Percentiles rank a stretch among this genome's conserved stretches.
Conservation (phyloP, 2,888 invertebrate species). For the Dynastes tityus region DNA sequence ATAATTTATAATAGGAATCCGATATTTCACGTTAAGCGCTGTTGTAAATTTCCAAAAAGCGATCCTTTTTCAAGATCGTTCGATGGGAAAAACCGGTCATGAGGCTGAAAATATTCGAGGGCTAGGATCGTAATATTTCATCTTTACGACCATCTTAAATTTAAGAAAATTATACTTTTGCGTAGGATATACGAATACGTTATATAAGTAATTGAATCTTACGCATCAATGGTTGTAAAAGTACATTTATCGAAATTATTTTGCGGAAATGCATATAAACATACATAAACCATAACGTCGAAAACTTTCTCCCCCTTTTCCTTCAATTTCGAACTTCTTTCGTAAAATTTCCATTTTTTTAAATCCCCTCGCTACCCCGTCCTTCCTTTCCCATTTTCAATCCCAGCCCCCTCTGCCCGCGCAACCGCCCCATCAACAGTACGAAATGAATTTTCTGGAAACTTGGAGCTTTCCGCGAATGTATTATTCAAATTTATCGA, state of each 20-base stretch:
- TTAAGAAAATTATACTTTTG: conserved; percentile 27
- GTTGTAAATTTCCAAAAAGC: conserved; percentile 3
- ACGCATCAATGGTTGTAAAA: conserved; percentile 9
- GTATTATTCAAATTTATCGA: conserved; percentile 53
- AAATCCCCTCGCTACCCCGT: background rate
- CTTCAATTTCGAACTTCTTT: conserved; percentile 4
- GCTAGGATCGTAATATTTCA: conserved; percentile 27
- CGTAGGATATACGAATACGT: background rate
- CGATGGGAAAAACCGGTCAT: background rate
- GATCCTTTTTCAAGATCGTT: conserved; percentile 4
- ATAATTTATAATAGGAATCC: background rate
- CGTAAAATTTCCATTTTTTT: conserved; percentile 34
- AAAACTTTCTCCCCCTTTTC: conserved; percentile 20
- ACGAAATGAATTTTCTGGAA: conserved; percentile 51
- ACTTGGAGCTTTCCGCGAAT: conserved; percentile 46
- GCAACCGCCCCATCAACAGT: conserved; percentile 3
- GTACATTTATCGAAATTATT: conserved; percentile 23
- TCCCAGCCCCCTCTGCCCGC: background rate
- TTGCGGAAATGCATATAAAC: conserved; percentile 6
- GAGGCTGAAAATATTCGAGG: background rate
- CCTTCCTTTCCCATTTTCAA: conserved; percentile 12
- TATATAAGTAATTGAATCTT: conserved; percentile 13
- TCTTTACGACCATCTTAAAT: conserved; percentile 43
- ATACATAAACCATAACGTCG: conserved; percentile 16
- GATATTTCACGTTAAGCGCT: background rate